Percentiles rank a stretch among this genome's conserved stretches.
phyloP scores from a whole-genome alignment of 2,888 invertebrate genomes.

The Deilephila elpenor region DNA sequence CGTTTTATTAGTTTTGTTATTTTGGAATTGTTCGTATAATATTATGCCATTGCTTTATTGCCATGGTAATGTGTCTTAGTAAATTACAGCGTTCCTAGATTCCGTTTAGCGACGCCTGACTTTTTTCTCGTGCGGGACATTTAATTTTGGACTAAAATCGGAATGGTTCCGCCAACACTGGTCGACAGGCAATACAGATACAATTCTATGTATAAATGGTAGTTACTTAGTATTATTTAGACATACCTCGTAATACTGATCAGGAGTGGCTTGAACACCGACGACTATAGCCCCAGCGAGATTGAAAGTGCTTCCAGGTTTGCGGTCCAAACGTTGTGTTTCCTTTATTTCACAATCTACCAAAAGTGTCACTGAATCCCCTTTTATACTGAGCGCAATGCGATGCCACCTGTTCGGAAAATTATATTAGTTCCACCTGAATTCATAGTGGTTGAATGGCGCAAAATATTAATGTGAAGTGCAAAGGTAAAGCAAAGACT shows the following conservation, averaged over 20 bases:
- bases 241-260: conserved; percentile 86
- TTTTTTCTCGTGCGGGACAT: too few relatives aligned
- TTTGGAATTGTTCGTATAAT: too few relatives aligned
- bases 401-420: conserved; percentile 89
- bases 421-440: background rate
- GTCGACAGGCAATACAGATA: too few relatives aligned
- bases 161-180: too few relatives aligned
- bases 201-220: too few relatives aligned
- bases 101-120: too few relatives aligned
- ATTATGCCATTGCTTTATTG: too few relatives aligned
- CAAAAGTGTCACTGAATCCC: conserved; percentile 90
- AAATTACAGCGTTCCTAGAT: too few relatives aligned
- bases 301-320: conserved; percentile 86
- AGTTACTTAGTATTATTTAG: background rate
- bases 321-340: conserved; percentile 86
- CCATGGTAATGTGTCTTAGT: too few relatives aligned
- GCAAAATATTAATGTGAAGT: too few relatives aligned
- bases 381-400: conserved; percentile 92
- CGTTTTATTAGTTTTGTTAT: background rate
- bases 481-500: too few relatives aligned
- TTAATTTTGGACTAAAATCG: too few relatives aligned
- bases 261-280: conserved; percentile 90
- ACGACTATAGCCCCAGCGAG: conserved; percentile 90
- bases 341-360: conserved; percentile 88
- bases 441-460: background rate